phyloP scores from a whole-genome alignment of 2,797 vertebrate species.

The Pseudochaenichthys georgianus region DNA sequence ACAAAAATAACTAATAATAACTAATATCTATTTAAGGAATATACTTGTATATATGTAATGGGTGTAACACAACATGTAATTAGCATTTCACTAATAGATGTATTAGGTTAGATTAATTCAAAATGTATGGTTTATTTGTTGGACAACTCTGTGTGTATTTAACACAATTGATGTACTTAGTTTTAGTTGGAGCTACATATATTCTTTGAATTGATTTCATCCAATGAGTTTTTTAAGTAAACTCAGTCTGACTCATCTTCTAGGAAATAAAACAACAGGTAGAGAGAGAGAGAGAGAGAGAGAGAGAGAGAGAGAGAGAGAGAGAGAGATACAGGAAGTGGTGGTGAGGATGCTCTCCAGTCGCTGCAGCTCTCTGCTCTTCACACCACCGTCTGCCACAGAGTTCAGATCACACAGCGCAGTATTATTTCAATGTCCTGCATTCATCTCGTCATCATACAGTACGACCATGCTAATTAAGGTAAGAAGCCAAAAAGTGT shows the following conservation, averaged over 20 bases:
- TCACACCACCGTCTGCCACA: slow-evolving; percentile 15
- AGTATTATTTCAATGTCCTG: slow-evolving; percentile 3
- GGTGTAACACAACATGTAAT: too few relatives aligned
- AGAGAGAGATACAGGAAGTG: slow-evolving; percentile 61
- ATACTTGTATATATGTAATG: too few relatives aligned
- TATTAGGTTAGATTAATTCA: too few relatives aligned
- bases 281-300: too few relatives aligned
- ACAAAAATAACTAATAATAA: too few relatives aligned
- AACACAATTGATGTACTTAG: too few relatives aligned
- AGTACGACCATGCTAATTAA: slow-evolving; percentile 30
- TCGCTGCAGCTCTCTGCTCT: slow-evolving; percentile 36
- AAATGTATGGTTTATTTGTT: too few relatives aligned
- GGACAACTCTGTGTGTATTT: too few relatives aligned
- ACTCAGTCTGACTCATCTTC: slow-evolving; percentile 20
- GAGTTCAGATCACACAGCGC: slow-evolving; percentile 8
- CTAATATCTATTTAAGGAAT: too few relatives aligned
- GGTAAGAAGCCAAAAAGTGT: slow-evolving; percentile 41
- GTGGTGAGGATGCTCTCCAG: slow-evolving; percentile 66
- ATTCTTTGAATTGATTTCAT: too few relatives aligned
- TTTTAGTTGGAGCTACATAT: too few relatives aligned
- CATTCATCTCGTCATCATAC: background rate
- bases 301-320: background rate
- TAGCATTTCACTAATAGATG: too few relatives aligned
- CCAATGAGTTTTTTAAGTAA: background rate
- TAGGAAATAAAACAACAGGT: slow-evolving; percentile 20